Evolutionary conservation across 2,888 invertebrate genomes (phyloP).

Genomic region (Mythimna loreyi): DNA sequence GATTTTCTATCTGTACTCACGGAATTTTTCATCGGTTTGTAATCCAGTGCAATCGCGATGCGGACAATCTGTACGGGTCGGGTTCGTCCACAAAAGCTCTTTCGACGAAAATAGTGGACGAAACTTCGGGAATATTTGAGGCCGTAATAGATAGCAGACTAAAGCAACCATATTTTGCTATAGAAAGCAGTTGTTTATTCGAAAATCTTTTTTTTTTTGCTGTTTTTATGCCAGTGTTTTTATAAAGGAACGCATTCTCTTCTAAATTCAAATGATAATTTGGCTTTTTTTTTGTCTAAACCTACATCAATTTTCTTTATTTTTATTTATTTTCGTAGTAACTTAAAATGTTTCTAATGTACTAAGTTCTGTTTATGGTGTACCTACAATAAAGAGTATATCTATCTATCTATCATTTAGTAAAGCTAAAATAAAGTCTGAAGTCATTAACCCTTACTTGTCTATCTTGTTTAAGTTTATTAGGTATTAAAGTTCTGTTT

Average conservation of each 20-base stretch:
- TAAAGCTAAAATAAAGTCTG: neutral
- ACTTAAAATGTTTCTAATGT: too few relatives aligned
- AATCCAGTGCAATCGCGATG: constrained; percentile 76
- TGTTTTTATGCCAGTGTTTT: neutral
- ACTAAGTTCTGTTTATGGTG: too few relatives aligned
- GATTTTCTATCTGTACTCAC: constrained; percentile 74
- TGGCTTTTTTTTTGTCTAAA: constrained; percentile 1
- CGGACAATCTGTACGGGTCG: constrained; percentile 62
- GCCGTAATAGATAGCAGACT: constrained; percentile 26
- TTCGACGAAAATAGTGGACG: constrained; percentile 48
- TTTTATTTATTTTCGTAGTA: too few relatives aligned
- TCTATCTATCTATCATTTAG: too few relatives aligned
- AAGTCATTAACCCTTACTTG: neutral
- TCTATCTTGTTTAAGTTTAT: neutral
- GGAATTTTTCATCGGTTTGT: constrained; percentile 83
- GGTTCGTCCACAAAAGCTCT: constrained; percentile 69
- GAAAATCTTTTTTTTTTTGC: neutral
- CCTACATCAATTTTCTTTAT: neutral
- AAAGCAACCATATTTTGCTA: constrained; percentile 32
- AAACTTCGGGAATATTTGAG: constrained; percentile 30
- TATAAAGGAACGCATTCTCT: neutral
- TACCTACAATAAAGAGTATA: too few relatives aligned
- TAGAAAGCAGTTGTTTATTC: constrained; percentile 1
- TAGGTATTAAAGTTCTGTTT: neutral
- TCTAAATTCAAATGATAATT: constrained; percentile 8